Conservation (phyloP, 2,113 vertebrate species). For the Glaucomys volans region DNA sequence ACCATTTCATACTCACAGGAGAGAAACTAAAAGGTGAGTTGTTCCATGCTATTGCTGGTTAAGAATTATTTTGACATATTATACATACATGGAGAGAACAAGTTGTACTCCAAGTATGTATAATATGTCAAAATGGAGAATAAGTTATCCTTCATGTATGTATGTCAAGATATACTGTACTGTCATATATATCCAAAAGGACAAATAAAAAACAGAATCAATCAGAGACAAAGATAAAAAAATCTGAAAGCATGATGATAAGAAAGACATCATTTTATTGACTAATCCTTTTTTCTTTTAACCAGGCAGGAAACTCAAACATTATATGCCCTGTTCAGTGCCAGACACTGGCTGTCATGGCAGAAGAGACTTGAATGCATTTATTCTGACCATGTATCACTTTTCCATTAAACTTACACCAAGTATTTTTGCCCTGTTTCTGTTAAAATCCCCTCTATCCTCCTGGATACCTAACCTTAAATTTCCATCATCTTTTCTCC, state of each 20-base stretch:
- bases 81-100: no score
- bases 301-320: neutral
- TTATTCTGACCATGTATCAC: neutral
- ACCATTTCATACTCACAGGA: slow-evolving; percentile 46
- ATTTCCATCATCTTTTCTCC: neutral
- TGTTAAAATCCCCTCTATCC: neutral
- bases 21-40: slow-evolving; percentile 10
- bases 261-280: neutral
- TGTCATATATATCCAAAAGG: no score
- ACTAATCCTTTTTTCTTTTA: neutral
- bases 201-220: neutral
- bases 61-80: neutral
- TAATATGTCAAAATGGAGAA: no score
- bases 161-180: no score
- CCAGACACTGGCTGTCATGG: neutral
- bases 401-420: neutral
- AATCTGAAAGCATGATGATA: slow-evolving; percentile 46
- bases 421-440: neutral
- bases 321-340: neutral
- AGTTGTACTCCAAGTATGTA: no score
- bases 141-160: no score
- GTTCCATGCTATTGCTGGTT: slow-evolving; percentile 3
- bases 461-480: neutral
- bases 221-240: slow-evolving; percentile 19
- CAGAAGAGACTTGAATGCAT: neutral